Evolutionary conservation across 2,113 vertebrate genomes (phyloP).

Genomic region (Macquaria australasica): DNA sequence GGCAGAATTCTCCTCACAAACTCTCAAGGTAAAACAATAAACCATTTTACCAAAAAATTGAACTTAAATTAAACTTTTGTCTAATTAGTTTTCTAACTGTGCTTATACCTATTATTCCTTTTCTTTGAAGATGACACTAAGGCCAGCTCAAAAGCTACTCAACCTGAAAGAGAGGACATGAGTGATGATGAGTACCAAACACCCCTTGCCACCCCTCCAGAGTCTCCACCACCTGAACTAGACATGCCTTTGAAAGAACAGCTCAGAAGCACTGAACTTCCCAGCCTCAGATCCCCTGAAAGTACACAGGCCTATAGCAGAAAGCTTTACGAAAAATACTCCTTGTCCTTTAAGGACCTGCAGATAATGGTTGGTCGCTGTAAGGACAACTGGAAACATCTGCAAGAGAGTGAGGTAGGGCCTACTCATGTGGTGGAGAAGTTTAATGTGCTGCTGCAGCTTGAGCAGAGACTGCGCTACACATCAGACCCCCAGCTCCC

Average conservation of each 20-base stretch:
- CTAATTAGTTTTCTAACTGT: neutral
- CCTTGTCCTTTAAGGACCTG: constrained; percentile 94
- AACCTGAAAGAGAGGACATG: constrained; percentile 87
- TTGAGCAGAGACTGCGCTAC: constrained; percentile 95
- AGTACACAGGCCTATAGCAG: constrained; percentile 84
- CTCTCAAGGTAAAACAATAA: constrained; percentile 88
- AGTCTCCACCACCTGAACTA: constrained; percentile 88
- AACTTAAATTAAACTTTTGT: neutral
- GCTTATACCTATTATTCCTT: neutral
- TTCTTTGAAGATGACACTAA: constrained; percentile 83
- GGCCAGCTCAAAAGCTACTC: constrained; percentile 75
- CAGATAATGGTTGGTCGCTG: constrained; percentile 98
- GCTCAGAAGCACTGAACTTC: constrained; percentile 69
- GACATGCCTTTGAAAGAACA: constrained; percentile 72
- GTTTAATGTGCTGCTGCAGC: constrained; percentile 94
- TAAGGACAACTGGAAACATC: constrained; percentile 98
- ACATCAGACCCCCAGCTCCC: constrained; percentile 97
- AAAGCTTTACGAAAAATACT: constrained; percentile 95
- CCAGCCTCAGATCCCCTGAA: constrained; percentile 78
- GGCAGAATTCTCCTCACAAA: constrained; percentile 97
- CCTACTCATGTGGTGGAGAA: constrained; percentile 98
- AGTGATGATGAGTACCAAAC: constrained; percentile 98
- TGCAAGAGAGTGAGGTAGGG: constrained; percentile 94
- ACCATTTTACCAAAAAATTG: neutral
- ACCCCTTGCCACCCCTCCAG: constrained; percentile 93